Conservation (phyloP, 2,888 invertebrate species). For the Agrotis ipsilon region DNA sequence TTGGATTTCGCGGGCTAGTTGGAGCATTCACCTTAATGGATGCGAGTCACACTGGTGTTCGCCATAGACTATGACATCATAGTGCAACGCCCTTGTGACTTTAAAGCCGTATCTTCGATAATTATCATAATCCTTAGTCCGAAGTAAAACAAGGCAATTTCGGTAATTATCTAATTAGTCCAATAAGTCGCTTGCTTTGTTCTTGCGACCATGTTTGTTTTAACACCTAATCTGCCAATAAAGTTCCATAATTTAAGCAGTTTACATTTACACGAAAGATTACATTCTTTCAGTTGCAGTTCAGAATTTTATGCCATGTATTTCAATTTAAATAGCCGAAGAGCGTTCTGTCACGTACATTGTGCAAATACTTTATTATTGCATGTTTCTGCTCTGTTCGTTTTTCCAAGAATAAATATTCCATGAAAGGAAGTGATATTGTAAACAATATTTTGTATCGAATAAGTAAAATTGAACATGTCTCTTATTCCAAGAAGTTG, state of each 20-base stretch:
- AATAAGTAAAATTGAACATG: neutral
- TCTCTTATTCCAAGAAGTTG: neutral
- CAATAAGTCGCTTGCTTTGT: conserved; percentile 50
- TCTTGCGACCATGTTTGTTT: conserved; percentile 23
- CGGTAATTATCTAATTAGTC: conserved; percentile 27
- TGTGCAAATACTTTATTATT: too few relatives aligned
- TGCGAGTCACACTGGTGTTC: neutral
- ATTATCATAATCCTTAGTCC: conserved; percentile 6
- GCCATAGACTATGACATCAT: neutral
- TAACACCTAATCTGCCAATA: conserved; percentile 34
- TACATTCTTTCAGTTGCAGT: neutral
- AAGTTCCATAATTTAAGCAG: conserved; percentile 18
- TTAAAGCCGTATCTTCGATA: neutral
- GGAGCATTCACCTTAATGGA: neutral
- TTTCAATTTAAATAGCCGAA: neutral
- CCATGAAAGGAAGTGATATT: neutral
- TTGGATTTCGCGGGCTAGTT: too few relatives aligned
- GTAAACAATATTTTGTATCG: neutral
- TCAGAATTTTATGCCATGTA: neutral
- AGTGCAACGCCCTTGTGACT: conserved; percentile 6
- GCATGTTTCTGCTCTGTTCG: neutral
- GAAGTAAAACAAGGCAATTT: conserved; percentile 12
- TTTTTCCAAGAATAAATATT: conserved; percentile 4
- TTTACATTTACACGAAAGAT: neutral
- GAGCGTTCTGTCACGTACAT: too few relatives aligned